These are phyloP conservation scores for Danio aesculapii DNA, from an alignment of 2,797 vertebrate species.

Conservation along the genomic window DNA sequence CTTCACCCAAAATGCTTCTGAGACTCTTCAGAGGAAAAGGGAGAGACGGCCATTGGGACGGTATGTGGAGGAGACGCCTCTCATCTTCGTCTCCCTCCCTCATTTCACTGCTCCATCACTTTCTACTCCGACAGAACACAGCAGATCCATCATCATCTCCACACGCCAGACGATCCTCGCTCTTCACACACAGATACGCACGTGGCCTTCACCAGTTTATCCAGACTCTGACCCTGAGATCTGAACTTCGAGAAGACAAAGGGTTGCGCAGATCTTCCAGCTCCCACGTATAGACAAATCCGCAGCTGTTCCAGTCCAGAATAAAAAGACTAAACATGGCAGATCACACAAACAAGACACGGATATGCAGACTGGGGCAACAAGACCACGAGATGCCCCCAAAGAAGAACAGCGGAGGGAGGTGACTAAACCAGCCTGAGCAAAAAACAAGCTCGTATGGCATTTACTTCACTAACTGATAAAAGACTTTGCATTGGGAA, in stretches of 20 bases:
- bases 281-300: conserved; percentile 28
- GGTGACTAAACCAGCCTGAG: conserved; percentile 33
- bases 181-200: conserved; percentile 33
- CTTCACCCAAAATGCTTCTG: conserved; percentile 34
- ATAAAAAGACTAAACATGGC: conserved; percentile 60
- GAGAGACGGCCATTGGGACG: conserved; percentile 42
- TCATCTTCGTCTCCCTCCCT: conserved; percentile 35
- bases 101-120: conserved; percentile 32
- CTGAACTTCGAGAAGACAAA: conserved; percentile 28
- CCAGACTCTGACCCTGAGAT: conserved; percentile 42
- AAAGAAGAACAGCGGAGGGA: background rate
- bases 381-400: background rate
- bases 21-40: conserved; percentile 45
- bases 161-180: background rate
- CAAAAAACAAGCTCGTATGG: background rate
- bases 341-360: conserved; percentile 64
- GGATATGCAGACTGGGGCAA: background rate
- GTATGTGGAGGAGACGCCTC: conserved; percentile 54
- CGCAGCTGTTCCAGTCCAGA: conserved; percentile 29
- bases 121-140: conserved; percentile 5
- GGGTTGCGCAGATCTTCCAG: conserved; percentile 12
- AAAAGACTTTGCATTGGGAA: background rate
- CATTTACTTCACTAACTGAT: background rate
- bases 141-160: conserved; percentile 5
- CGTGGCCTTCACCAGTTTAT: conserved; percentile 27